Evolutionary conservation across 2,888 invertebrate genomes (phyloP).

Genomic region (Cerastis rubricosa): DNA sequence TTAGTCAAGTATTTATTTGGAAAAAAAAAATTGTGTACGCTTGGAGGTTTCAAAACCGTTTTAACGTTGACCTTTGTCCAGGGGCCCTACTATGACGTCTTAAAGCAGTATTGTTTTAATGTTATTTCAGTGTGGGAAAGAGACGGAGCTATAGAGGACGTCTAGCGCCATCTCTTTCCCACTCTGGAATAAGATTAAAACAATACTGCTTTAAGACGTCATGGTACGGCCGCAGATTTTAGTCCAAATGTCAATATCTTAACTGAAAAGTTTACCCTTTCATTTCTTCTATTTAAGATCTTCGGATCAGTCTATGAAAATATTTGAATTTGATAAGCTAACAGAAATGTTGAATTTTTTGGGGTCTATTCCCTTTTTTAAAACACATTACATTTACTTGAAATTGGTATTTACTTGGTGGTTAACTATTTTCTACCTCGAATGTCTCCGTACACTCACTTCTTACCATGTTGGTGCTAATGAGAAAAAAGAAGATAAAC

Average conservation of each 20-base stretch:
- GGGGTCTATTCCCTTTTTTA: not conserved
- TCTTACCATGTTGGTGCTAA: conserved; percentile 22
- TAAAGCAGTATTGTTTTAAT: no score
- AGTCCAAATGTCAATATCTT: not conserved
- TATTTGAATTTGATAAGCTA: conserved; percentile 1
- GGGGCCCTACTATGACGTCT: no score
- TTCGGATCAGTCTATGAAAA: no score
- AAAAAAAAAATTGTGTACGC: not conserved
- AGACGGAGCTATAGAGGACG: no score
- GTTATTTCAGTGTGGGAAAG: no score
- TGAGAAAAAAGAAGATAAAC: conserved; percentile 14
- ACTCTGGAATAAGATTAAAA: no score
- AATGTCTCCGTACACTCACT: not conserved
- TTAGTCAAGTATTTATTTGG: not conserved
- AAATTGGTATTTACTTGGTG: not conserved
- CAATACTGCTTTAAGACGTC: no score
- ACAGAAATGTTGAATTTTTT: not conserved
- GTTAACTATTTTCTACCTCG: not conserved
- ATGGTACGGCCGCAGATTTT: no score
- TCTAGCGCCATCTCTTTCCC: no score
- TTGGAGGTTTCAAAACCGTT: not conserved
- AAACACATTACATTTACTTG: not conserved
- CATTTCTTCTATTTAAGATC: not conserved
- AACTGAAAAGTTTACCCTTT: not conserved
- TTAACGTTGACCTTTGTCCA: conserved; percentile 1